Conservation (phyloP, 2,888 invertebrate species). For the Syrphus vitripennis region DNA sequence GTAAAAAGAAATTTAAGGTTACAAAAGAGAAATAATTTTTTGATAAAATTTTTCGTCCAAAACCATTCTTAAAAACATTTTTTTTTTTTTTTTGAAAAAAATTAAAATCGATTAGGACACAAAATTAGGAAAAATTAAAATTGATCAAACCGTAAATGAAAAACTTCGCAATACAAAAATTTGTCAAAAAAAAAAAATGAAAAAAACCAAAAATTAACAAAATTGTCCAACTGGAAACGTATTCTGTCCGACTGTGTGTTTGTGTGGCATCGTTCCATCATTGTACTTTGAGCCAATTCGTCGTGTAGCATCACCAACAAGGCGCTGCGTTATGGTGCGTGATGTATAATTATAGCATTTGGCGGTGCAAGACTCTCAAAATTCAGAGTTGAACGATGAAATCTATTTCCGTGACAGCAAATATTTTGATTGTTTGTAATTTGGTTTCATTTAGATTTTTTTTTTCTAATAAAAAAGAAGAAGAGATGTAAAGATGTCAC, state of each 20-base stretch:
- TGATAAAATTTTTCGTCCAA: no score
- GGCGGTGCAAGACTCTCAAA: conserved; percentile 40
- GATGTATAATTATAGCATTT: conserved; percentile 48
- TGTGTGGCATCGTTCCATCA: not conserved
- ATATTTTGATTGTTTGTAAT: conserved; percentile 53
- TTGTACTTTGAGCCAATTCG: conserved; percentile 2
- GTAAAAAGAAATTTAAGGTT: no score
- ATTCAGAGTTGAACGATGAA: conserved; percentile 31
- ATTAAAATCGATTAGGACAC: no score
- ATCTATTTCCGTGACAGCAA: conserved; percentile 65
- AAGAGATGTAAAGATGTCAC: conserved; percentile 51
- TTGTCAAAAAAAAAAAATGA: not conserved
- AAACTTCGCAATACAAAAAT: no score
- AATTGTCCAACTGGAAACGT: no score
- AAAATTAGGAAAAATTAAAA: no score
- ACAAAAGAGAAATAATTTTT: no score
- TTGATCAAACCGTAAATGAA: no score
- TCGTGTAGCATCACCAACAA: conserved; percentile 18
- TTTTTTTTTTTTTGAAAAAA: no score
- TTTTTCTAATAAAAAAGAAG: not conserved
- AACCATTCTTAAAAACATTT: no score
- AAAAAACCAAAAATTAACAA: not conserved
- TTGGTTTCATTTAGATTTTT: not conserved
- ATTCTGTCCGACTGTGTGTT: not conserved
- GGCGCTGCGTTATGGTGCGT: not conserved